A percentile compares a stretch with the other conserved stretches of the same genome.
Evolutionary conservation across 2,888 invertebrate species (phyloP).

Genomic region (Diarsia mendica): DNA sequence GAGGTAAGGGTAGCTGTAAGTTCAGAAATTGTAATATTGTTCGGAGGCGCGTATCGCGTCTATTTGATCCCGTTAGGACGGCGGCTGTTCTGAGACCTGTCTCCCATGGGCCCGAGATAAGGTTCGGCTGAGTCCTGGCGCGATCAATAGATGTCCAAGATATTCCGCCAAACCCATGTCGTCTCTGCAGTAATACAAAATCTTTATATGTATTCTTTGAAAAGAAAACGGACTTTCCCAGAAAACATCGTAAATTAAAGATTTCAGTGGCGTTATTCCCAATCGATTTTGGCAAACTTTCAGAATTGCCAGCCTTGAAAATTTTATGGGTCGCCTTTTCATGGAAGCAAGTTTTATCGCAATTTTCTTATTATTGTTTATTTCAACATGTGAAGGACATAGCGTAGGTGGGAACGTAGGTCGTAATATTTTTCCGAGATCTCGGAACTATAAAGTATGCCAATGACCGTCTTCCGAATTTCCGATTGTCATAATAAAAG

Average conservation of each 20-base stretch:
- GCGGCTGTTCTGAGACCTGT: too few species aligned
- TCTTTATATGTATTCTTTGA: neutral
- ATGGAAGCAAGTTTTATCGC: constrained; percentile 48
- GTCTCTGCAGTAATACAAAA: neutral
- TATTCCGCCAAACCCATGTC: neutral
- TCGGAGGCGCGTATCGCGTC: too few species aligned
- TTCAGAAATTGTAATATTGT: too few species aligned
- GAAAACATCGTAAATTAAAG: constrained; percentile 44
- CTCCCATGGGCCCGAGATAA: too few species aligned
- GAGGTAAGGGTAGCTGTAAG: too few species aligned
- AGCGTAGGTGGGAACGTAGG: constrained; percentile 7
- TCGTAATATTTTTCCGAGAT: constrained; percentile 38
- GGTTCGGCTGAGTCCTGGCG: too few species aligned
- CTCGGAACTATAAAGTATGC: constrained; percentile 24
- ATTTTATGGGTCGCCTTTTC: constrained; percentile 66
- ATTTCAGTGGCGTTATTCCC: constrained; percentile 33
- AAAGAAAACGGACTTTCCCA: constrained; percentile 20
- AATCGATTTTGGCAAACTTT: constrained; percentile 69
- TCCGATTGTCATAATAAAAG: constrained; percentile 46
- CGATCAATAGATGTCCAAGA: too few species aligned
- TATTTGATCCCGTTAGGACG: too few species aligned
- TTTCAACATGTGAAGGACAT: constrained; percentile 46
- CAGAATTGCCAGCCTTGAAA: constrained; percentile 68
- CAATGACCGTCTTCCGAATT: constrained; percentile 40
- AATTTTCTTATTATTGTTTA: constrained; percentile 48